These are phyloP conservation scores for Hyposmocoma kahamanoa DNA, from an alignment of 1,140 invertebrate genomes.

Conservation along the genomic window DNA sequence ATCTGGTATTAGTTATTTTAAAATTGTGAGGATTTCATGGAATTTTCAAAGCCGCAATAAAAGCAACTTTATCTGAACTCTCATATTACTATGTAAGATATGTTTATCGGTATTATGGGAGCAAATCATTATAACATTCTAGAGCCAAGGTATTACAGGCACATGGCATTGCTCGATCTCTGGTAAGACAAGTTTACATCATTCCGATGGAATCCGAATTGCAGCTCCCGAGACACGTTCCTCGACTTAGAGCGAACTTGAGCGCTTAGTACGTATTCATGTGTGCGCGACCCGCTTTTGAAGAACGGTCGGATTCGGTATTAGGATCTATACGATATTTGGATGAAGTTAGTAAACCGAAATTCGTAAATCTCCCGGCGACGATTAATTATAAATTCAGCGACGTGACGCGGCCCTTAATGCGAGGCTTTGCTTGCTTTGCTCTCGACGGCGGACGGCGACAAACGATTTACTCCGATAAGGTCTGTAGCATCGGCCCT, in stretches of 20 bases:
- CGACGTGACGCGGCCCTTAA: constrained; percentile 12
- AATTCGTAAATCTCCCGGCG: constrained; percentile 4
- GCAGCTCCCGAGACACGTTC: neutral
- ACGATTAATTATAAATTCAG: constrained; percentile 22
- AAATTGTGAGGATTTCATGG: no score
- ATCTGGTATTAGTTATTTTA: no score
- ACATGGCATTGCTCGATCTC: no score
- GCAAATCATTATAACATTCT: no score
- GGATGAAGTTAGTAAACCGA: constrained; percentile 4
- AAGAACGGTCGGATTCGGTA: neutral
- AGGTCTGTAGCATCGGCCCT: neutral
- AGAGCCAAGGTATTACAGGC: no score
- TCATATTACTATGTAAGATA: no score
- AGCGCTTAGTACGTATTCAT: neutral
- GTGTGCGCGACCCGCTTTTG: neutral
- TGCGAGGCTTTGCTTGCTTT: constrained; percentile 5
- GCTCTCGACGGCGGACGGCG: constrained; percentile 5
- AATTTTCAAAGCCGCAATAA: no score
- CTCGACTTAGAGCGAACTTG: neutral
- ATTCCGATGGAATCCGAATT: neutral
- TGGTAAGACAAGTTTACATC: no score
- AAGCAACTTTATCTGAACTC: no score
- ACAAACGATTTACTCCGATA: constrained; percentile 6
- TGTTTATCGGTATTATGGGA: no score
- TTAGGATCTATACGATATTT: neutral